Percentiles rank a stretch among this genome's conserved stretches.
Evolutionary conservation across 1,140 invertebrate genomes (phyloP).

Genomic region (Lordiphosa clarofinis): DNA sequence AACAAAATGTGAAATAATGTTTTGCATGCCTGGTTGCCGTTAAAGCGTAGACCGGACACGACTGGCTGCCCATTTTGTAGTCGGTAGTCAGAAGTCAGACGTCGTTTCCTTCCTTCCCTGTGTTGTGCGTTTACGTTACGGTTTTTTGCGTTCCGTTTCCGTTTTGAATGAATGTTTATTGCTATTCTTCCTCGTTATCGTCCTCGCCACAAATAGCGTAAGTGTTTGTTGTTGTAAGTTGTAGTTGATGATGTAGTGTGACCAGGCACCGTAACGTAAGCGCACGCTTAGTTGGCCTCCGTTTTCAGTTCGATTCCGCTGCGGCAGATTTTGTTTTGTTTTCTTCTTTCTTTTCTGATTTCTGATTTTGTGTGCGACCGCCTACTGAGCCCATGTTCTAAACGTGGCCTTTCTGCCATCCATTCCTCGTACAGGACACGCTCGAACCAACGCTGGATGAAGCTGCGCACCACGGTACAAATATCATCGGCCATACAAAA

Average conservation of each 20-base stretch:
- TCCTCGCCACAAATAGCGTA: conserved; percentile 42
- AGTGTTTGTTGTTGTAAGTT: conserved; percentile 54
- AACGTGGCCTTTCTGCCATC: not conserved
- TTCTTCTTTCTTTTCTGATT: not conserved
- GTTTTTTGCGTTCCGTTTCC: conserved; percentile 15
- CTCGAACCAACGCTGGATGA: conserved; percentile 96
- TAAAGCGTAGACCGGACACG: not conserved
- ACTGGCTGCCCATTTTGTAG: not conserved
- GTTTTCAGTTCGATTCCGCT: not conserved
- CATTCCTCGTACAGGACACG: conserved; percentile 84
- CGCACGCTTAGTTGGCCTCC: conserved; percentile 31
- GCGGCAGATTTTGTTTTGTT: conserved; percentile 9
- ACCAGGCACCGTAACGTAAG: conserved; percentile 36
- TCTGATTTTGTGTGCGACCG: not conserved
- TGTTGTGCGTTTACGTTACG: conserved; percentile 36
- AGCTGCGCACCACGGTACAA: conserved; percentile 94
- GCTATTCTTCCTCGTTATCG: conserved; percentile 15
- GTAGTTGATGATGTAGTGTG: no score
- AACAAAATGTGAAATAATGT: not conserved
- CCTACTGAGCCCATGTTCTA: not conserved
- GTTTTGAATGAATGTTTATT: conserved; percentile 11
- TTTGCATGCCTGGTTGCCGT: conserved; percentile 29
- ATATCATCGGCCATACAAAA: conserved; percentile 93
- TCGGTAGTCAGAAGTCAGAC: not conserved
- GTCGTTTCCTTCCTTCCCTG: conserved; percentile 6